A percentile compares a stretch with the other conserved stretches of the same genome.
Evolutionary conservation across 2,113 vertebrate species (phyloP).

Genomic region (Eurystomus gularis): DNA sequence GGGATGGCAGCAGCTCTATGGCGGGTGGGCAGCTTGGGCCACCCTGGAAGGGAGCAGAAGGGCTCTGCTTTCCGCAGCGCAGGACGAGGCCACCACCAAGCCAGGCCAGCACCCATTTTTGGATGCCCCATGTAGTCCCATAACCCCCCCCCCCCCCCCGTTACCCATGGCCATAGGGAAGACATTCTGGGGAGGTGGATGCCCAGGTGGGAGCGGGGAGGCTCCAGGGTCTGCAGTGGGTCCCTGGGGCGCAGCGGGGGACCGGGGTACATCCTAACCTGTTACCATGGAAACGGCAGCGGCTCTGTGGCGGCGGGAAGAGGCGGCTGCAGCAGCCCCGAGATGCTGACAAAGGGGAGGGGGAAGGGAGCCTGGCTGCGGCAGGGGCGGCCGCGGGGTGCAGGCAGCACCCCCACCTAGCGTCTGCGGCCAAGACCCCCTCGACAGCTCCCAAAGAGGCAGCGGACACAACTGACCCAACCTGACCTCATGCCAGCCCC

Average conservation of each 20-base stretch:
- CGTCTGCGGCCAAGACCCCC: accelerated
- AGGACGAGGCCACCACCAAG: accelerated
- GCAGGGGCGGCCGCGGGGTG: neutral
- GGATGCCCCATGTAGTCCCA: neutral
- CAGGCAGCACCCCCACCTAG: neutral
- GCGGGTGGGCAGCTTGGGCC: neutral
- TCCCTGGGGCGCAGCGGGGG: neutral
- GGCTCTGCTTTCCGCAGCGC: accelerated
- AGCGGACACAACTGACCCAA: accelerated
- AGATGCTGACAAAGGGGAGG: constrained; percentile 52
- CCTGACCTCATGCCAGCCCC: accelerated
- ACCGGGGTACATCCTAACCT: constrained; percentile 13
- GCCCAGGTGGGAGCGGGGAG: accelerated
- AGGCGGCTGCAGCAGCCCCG: constrained; percentile 53
- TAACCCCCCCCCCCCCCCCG: accelerated
- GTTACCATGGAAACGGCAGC: constrained; percentile 50
- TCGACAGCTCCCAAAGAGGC: neutral
- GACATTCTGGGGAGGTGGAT: neutral
- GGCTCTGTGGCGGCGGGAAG: constrained; percentile 27
- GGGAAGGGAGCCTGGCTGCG: constrained; percentile 40
- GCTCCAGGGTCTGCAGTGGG: accelerated
- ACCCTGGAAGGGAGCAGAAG: accelerated
- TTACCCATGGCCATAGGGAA: neutral
- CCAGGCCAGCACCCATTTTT: neutral
- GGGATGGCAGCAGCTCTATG: neutral